Evolutionary conservation across 2,888 invertebrate species (phyloP), one percentile per base, ranked within the genome.

Genomic region (Drosophila acutilabella): DNA sequence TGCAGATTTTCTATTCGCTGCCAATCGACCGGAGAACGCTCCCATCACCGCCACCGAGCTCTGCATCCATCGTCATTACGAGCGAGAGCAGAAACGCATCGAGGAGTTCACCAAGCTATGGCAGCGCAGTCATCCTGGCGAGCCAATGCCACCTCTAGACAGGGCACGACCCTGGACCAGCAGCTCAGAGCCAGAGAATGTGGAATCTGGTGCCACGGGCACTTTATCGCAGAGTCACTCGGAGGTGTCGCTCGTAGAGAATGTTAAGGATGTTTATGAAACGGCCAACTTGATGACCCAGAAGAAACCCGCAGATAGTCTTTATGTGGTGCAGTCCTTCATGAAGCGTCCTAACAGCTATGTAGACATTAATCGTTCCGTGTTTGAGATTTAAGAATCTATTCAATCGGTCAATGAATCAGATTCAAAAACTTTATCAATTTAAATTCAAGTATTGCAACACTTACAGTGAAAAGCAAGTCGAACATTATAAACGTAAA

Each of bases 301-400:
- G 0, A 83, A 71, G 66, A 60, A 53, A 5, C 14, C 38, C 1
- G 26, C 30, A 1, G 66, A 67, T 0, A 71, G 48, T 33, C 33
- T 85, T 10, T 50, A 65, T 10, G 85, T 88, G 33, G 85, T 86
- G 0, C 85, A 88, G 23, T 89, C 89, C 8, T 74, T 88, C 50
- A 64, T 86, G 48, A 65, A 73, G 3, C 89, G 89, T 7, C 85
- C 82, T 2, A 30, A 26, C 0, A 89, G 88, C 59, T 74, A 71
- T 40, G 30, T 80, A 18, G 88, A 85, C 11, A 38, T 69, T 0
- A 59, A 65, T 16, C 73, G 58, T 8, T 88, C 86, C 4, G 2
- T 66, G 0, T 89, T 85, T 13, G 47, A 85, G 5, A 23, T 85
- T 11, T 84, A 73, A 10, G 13, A 26, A 6, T 13, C 1, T 1